phyloP scores from a whole-genome alignment of 2,797 vertebrate species.

The Knipowitschia caucasica region DNA sequence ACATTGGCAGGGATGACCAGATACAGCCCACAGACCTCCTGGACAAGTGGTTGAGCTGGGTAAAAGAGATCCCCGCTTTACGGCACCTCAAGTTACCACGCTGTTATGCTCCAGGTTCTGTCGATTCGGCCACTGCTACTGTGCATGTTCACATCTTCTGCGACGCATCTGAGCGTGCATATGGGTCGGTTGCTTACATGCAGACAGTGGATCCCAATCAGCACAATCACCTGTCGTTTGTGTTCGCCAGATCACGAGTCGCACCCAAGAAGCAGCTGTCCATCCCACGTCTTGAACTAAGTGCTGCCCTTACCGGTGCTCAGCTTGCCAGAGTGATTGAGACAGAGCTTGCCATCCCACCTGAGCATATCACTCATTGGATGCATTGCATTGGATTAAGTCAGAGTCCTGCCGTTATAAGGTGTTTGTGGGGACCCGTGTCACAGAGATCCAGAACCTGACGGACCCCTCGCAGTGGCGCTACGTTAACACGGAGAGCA shows the following conservation, averaged over 20 bases:
- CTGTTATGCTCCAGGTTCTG: background rate
- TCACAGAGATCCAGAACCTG: conserved; percentile 15
- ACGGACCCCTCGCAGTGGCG: too few species aligned
- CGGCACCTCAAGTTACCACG: background rate
- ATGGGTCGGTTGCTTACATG: conserved; percentile 14
- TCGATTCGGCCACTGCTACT: background rate
- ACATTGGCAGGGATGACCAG: conserved; percentile 12
- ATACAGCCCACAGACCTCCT: conserved; percentile 1
- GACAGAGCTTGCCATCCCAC: background rate
- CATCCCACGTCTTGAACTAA: conserved; percentile 14
- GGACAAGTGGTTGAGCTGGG: conserved; percentile 8
- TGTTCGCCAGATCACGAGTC: conserved; percentile 2
- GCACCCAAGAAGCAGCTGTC: conserved; percentile 12
- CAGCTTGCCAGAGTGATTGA: conserved; percentile 9
- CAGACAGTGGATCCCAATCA: background rate
- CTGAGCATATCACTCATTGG: conserved; percentile 5
- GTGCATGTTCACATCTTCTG: conserved; percentile 17
- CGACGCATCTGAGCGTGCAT: conserved; percentile 7
- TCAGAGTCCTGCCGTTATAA: conserved; percentile 10
- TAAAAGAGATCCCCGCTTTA: conserved; percentile 3
- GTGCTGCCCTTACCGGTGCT: conserved; percentile 10
- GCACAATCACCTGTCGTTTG: background rate
- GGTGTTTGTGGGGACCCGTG: conserved; percentile 7
- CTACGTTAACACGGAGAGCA: too few species aligned
- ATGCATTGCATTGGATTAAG: conserved; percentile 8